A percentile compares a stretch with the other conserved stretches of the same genome.
phyloP scores from a whole-genome alignment of 1,140 invertebrate species.

The Platyura marginata region DNA sequence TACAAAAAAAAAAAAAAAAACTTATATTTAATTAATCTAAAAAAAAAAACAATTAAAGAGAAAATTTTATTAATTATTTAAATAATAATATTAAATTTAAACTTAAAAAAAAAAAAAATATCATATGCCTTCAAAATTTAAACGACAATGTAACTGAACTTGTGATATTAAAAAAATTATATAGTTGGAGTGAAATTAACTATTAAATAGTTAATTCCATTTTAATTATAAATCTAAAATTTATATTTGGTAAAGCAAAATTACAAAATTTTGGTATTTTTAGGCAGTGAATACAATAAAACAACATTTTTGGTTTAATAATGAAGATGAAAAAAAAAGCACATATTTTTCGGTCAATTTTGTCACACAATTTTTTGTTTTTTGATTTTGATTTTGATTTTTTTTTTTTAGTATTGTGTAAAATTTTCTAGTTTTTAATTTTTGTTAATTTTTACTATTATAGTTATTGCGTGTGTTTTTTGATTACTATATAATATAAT shows the following conservation, averaged over 20 bases:
- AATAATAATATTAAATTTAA: neutral
- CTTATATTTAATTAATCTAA: constrained; percentile 2
- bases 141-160: constrained; percentile 6
- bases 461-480: too few species aligned
- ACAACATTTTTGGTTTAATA: neutral
- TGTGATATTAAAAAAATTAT: constrained; percentile 4
- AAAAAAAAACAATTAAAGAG: neutral
- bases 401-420: neutral
- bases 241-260: neutral
- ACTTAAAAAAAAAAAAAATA: constrained; percentile 2
- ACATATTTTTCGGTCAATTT: neutral
- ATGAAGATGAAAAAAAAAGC: neutral
- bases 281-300: neutral
- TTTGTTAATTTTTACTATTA: neutral
- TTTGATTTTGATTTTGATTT: neutral
- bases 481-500: too few species aligned
- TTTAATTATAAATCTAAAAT: constrained; percentile 1
- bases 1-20: constrained; percentile 1
- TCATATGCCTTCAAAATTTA: constrained; percentile 5
- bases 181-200: neutral
- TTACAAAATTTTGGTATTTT: constrained; percentile 1
- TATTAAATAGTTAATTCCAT: neutral
- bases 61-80: neutral
- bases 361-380: neutral
- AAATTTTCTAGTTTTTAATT: neutral